Evolutionary conservation across 2,888 invertebrate species (phyloP), one percentile per base, ranked within the genome.

Genomic region (Pristionchus exspectatus): DNA sequence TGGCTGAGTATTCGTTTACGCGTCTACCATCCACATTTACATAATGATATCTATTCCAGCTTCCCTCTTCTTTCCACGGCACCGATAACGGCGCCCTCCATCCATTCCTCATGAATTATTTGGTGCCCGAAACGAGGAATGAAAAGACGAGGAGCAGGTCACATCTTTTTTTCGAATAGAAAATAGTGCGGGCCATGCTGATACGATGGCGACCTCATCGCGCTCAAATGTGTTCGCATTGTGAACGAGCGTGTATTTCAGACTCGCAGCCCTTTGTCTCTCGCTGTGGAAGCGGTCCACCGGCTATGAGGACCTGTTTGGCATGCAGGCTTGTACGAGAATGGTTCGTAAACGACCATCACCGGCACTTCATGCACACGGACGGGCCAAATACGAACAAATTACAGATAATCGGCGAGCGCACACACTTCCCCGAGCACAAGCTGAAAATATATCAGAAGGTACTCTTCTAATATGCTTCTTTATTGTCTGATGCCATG

Each of bases 241-340:
- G n/a, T n/a, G n/a, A n/a, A n/a, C n/a, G n/a, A n/a, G n/a, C n/a
- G n/a, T n/a, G n/a, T n/a, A 33, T 2, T 74, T 5, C 56, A 84
- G 84, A 56, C 30, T 16, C 59, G 84, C 84, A 21, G 54, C 16
- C 7, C 84, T 56, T 21, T 84, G 84, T 56, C 84, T 84, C 18
- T 84, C 84, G 1, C 30, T 84, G 18, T 84, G 84, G 84, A 56
- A 84, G 1, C 84, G 84, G 9, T 84, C 84, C 0, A 5, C 4
- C 27, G 56, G 56, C 0, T 84, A 33, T 21, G 84, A 59, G 5
- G 84, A 54, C 16, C 30, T 84, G 18, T 84, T 84, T 59, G 84
- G 59, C 14, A 84, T 84, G 84, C 56, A 84, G n/a, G 54, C 84
- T 1, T 84, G 84, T 21, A 84, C 59, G 21, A 54, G 84, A 84